Percentiles rank a stretch among this genome's conserved stretches.
phyloP scores from a whole-genome alignment of 2,113 vertebrate genomes.

The Salvelinus alpinus region DNA sequence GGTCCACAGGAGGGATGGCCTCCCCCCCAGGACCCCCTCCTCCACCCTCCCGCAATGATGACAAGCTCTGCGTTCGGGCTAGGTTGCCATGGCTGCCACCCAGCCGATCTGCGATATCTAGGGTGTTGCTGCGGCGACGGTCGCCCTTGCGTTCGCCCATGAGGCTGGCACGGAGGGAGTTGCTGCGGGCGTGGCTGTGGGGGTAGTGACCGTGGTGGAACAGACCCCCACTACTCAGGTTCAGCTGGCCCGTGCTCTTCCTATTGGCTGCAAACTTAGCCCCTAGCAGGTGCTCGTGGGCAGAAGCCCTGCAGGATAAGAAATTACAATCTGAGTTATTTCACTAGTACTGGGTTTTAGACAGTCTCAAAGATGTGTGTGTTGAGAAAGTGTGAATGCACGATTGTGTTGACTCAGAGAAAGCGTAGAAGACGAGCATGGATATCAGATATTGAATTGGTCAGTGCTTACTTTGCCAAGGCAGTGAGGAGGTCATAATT shows the following conservation, averaged over 20 bases:
- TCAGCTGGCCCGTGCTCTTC: slow-evolving; percentile 97
- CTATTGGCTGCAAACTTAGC: slow-evolving; percentile 93
- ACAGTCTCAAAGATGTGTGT: too few species aligned
- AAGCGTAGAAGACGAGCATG: neutral
- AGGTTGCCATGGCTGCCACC: slow-evolving; percentile 87
- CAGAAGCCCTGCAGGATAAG: slow-evolving; percentile 74
- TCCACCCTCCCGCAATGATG: slow-evolving; percentile 86
- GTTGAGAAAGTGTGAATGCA: too few species aligned
- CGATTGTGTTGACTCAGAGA: too few species aligned
- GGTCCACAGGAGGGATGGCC: slow-evolving; percentile 84
- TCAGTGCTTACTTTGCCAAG: slow-evolving; percentile 88
- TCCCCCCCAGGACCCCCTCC: slow-evolving; percentile 70
- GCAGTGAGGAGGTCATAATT: slow-evolving; percentile 94
- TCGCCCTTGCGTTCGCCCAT: slow-evolving; percentile 84
- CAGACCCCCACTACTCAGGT: slow-evolving; percentile 81
- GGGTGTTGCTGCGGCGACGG: slow-evolving; percentile 91
- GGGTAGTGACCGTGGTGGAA: slow-evolving; percentile 69
- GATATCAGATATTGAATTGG: neutral
- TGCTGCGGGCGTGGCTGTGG: slow-evolving; percentile 75
- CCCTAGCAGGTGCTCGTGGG: slow-evolving; percentile 85
- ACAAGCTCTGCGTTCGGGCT: slow-evolving; percentile 94
- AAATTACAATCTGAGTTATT: neutral
- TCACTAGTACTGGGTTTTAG: neutral
- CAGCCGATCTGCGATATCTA: slow-evolving; percentile 89
- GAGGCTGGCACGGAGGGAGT: slow-evolving; percentile 88